Evolutionary conservation across 1,140 invertebrate genomes (phyloP), one percentile per base, ranked within the genome.

Genomic region (Drosophila nigrodunni): DNA sequence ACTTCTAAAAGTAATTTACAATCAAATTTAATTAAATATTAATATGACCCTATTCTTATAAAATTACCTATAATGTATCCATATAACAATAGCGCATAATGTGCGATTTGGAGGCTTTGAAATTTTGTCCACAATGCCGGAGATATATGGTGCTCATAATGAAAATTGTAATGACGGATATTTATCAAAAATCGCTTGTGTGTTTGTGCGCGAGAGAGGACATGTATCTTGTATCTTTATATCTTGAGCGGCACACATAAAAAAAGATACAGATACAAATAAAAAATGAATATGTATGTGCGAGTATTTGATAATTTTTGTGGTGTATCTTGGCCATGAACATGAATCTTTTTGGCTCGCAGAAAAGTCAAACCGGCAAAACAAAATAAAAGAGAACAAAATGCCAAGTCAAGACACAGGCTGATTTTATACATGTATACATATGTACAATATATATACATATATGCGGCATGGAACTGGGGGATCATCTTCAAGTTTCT

Each of bases 181-280:
- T 86, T 86, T 86, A 86, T 86, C 79, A 86, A 86, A 86, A 79
- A 82, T 86, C 78, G 76, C 82, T 88, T 87, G 79, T 87, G 78
- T 64, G 25, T 2, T 30, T 30, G 77, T 65, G 68, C 39, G 72
- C 62, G 80, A 54, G 61, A 15, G 55, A 39, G 47, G 55, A 54
- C 80, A 75, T 75, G 65, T 79, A 82, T 72, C 67, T 72, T 21
- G 64, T 74, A 82, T 82, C 75, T 75, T 57, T 52, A 34, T 71
- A 82, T 83, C 72, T 83, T 71, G 59, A 82, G 76, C 82, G 82
- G 78, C 74, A 80, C 66, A 88, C 68, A 75, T 64, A 75, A 75
- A 50, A 73, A 57, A 64, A 80, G 25, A 30, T 30, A 30, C 25
- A 30, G 25, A 30, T 30, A 58, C 2, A 55, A 39, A 55, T 18